phyloP scores from a whole-genome alignment of 2,113 vertebrate genomes.

The Sceloporus undulatus region DNA sequence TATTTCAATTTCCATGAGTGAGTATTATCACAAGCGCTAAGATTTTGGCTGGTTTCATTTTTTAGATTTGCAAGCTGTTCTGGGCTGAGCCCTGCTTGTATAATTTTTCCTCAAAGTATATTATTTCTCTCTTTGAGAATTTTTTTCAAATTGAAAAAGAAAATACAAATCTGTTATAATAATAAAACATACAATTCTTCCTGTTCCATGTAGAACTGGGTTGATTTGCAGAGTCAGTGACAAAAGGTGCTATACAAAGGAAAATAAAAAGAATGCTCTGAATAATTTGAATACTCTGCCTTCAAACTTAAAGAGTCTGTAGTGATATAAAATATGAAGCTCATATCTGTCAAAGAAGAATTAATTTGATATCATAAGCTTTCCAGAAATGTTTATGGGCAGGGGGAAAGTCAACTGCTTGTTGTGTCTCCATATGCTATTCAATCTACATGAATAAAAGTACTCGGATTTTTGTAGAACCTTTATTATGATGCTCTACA shows the following conservation, averaged over 20 bases:
- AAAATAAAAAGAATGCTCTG: too few relatives aligned
- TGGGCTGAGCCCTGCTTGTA: neutral
- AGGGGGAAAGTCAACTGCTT: accelerated
- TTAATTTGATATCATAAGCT: neutral
- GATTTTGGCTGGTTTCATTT: neutral
- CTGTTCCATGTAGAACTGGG: too few relatives aligned
- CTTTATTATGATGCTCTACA: neutral
- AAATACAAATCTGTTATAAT: neutral
- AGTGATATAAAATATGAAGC: neutral
- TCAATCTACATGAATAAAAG: neutral
- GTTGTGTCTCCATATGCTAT: neutral
- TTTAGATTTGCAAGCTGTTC: neutral
- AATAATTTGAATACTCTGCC: too few relatives aligned
- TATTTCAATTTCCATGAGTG: neutral
- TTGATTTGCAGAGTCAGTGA: too few relatives aligned
- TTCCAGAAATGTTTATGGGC: accelerated
- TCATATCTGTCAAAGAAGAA: neutral
- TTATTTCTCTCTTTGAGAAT: neutral
- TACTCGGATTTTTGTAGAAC: neutral
- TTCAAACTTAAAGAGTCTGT: neutral
- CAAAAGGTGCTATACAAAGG: too few relatives aligned
- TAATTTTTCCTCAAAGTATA: neutral
- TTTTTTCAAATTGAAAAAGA: neutral
- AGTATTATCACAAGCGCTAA: neutral
- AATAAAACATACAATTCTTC: neutral